Conservation (phyloP, 2,888 invertebrate genomes). For the Sarcophaga caerulescens region DNA sequence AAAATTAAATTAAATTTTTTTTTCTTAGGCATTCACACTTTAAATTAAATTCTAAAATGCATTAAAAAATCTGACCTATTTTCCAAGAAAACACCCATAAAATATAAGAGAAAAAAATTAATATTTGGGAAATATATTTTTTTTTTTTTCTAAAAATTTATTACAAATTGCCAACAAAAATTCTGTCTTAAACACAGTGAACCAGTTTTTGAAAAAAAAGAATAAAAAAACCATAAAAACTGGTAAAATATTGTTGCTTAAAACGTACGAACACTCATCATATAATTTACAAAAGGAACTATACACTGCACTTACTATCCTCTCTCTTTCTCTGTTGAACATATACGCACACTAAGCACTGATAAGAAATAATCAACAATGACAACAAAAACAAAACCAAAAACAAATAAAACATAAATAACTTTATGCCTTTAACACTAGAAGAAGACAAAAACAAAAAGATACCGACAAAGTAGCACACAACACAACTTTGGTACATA, state of each 20-base stretch:
- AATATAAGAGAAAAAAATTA: not conserved
- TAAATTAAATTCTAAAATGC: no score
- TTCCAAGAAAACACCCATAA: not conserved
- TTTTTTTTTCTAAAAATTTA: not conserved
- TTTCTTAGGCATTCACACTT: no score
- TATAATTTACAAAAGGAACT: not conserved
- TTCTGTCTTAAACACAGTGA: not conserved
- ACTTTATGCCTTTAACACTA: constrained; percentile 31
- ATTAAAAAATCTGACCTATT: no score
- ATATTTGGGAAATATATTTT: not conserved
- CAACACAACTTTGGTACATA: not conserved
- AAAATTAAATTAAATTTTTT: no score
- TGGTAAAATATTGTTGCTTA: not conserved
- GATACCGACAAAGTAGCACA: not conserved
- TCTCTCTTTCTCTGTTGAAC: not conserved
- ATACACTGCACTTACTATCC: not conserved
- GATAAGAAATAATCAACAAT: constrained; percentile 10
- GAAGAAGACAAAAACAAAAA: not conserved
- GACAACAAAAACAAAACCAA: constrained; percentile 13
- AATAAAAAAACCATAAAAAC: not conserved
- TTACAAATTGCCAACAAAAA: not conserved
- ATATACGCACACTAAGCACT: not conserved
- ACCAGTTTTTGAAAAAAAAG: not conserved
- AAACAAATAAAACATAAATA: constrained; percentile 12
- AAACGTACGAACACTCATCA: no score